Evolutionary conservation across 92 coral and sea anemone genomes (phyloP), one percentile per base, ranked within the genome.

Genomic region (Phenganax stokvisi): DNA sequence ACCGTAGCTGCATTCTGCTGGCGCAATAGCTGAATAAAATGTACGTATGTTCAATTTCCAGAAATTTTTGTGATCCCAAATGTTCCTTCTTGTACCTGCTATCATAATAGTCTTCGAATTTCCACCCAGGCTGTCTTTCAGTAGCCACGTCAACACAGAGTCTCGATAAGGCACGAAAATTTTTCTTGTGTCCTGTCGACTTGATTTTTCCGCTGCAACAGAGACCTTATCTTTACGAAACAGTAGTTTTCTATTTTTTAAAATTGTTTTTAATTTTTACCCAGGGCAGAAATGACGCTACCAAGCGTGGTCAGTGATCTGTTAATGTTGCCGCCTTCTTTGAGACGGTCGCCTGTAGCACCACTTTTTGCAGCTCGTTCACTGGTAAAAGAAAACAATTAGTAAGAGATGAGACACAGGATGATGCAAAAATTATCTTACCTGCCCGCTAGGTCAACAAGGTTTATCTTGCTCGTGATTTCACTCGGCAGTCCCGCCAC

Each of bases 361-460:
- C 98, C 98, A 58, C 96, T 94, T 51, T 97, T 83, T n/a, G 96
- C 89, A 6, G 96, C 97, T 8, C 98, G 90, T 85, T 94, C 98
- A 72, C 98, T 94, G 87, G 0, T 44, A 68, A 61, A 12, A 80
- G 29, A 51, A 79, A 20, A 12, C 31, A 81, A 15, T 28, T 3
- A 67, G 31, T 15, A 30, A 51, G 10, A 71, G 37, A 20, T n/a
- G 17, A 71, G 7, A 20, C 10, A 37, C 54, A 10, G 54, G 5
- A n/a, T 25, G 37, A 20, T 20, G 9, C 7, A 20, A 20, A 69
- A 20, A 30, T 25, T 11, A 29, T 51, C 84, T 20, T 73, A 94
- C 98, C 98, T 94, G 83, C 98, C 98, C 52, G 98, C 98, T n/a
- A 94, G 80, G 77, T 94, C 98, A 16, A 94, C 98, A 61, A 94